These are phyloP conservation scores for Pimephales promelas DNA, from an alignment of 2,113 vertebrate species.

Conservation along the genomic window DNA sequence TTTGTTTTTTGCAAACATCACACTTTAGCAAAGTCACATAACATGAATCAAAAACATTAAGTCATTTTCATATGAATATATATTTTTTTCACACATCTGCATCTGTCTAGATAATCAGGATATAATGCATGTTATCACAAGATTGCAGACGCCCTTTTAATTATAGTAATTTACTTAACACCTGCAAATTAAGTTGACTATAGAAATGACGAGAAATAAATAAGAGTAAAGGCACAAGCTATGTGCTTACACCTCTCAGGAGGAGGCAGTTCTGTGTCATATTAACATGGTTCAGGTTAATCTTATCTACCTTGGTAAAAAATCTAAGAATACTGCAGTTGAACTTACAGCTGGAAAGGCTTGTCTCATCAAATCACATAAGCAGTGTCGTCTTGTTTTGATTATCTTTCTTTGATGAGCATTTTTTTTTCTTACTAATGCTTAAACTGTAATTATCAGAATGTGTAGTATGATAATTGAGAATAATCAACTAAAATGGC, in stretches of 20 bases:
- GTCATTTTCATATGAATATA: neutral
- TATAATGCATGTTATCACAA: neutral
- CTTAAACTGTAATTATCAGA: neutral
- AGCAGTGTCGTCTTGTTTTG: neutral
- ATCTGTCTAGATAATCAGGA: neutral
- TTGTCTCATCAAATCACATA: neutral
- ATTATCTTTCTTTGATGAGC: neutral
- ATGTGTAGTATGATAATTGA: neutral
- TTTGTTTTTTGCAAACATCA: neutral
- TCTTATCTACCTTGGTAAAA: neutral
- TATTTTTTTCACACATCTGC: neutral
- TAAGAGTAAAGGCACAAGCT: no score
- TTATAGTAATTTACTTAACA: neutral
- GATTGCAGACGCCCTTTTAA: neutral
- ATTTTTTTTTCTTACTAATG: neutral
- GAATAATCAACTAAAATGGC: neutral
- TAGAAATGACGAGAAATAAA: no score
- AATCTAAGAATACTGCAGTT: neutral
- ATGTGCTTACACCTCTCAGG: no score
- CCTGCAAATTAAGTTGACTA: no score
- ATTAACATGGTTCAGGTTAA: neutral
- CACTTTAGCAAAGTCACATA: neutral
- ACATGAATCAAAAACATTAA: neutral
- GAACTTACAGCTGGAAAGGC: neutral
- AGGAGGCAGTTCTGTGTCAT: neutral